phyloP scores from a whole-genome alignment of 1,140 invertebrate species.

The Formica exsecta region DNA sequence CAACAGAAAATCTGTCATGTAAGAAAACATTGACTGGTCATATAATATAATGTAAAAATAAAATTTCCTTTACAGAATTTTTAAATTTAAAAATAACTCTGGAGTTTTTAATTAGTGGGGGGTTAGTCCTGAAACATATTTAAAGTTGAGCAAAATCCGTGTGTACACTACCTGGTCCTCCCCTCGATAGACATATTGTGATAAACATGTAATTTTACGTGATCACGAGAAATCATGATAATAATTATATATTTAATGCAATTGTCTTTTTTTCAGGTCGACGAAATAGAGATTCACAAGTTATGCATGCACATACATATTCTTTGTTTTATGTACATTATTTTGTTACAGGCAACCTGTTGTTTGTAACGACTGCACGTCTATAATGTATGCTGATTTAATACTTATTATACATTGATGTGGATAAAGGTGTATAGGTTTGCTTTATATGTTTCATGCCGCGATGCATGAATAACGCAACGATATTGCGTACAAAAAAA shows the following conservation, averaged over 20 bases:
- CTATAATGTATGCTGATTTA: conserved; percentile 51
- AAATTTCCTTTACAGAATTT: too few species aligned
- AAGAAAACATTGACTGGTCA: too few species aligned
- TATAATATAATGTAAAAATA: too few species aligned
- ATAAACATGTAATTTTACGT: background rate
- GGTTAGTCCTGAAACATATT: too few species aligned
- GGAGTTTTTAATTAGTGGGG: too few species aligned
- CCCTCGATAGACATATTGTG: background rate
- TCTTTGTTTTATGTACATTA: conserved; percentile 27
- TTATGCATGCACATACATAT: background rate
- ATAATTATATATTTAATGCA: conserved; percentile 17
- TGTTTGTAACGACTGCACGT: conserved; percentile 36
- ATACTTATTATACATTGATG: conserved; percentile 19
- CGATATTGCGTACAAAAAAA: background rate
- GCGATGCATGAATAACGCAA: background rate
- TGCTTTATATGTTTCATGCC: background rate
- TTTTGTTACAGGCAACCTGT: conserved; percentile 56
- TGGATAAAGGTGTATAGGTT: conserved; percentile 13
- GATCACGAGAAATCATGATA: background rate
- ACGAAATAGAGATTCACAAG: background rate
- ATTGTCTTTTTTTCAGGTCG: background rate
- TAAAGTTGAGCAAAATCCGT: too few species aligned
- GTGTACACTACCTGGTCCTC: too few species aligned
- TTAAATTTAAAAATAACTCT: too few species aligned
- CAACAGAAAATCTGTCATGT: too few species aligned